Evolutionary conservation across 53 echinoderm and acorn worm species (phyloP).

Genomic region (Echinarachnius parma): DNA sequence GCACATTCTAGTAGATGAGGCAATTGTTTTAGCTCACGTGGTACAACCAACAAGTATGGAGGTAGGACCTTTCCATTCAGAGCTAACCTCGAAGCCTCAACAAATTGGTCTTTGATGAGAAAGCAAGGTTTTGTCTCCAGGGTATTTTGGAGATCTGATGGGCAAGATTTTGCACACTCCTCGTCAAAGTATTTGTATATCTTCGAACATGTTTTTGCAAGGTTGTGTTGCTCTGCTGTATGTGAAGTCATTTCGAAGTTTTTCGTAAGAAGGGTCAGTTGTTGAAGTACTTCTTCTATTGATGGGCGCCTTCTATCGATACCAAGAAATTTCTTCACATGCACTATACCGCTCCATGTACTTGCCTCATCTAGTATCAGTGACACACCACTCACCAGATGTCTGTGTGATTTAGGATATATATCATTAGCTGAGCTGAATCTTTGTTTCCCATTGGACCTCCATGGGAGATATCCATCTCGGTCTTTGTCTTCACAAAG

Average conservation of each 20-base stretch:
- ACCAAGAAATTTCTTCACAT: conserved; percentile 30
- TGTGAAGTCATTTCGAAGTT: not conserved
- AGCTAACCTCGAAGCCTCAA: conserved; percentile 5
- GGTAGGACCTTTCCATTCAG: not conserved
- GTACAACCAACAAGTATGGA: conserved; percentile 31
- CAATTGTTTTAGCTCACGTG: not conserved
- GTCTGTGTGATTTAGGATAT: not conserved
- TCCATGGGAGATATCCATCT: conserved; percentile 7
- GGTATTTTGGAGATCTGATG: not conserved
- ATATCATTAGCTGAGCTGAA: conserved; percentile 4
- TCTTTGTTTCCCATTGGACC: no score
- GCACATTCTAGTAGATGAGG: conserved; percentile 12
- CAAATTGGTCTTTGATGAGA: conserved; percentile 20
- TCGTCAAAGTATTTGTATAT: conserved; percentile 22
- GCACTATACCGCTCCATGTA: not conserved
- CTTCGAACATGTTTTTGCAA: conserved; percentile 1
- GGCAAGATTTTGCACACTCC: not conserved
- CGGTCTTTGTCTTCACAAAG: not conserved
- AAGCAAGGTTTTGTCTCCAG: conserved; percentile 13
- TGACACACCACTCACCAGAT: conserved; percentile 25
- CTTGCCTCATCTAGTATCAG: conserved; percentile 10
- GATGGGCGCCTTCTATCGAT: conserved; percentile 23
- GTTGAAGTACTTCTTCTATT: conserved; percentile 22
- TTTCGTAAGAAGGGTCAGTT: conserved; percentile 16
- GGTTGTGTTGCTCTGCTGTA: not conserved